Percentiles rank a stretch among this genome's conserved stretches.
Evolutionary conservation across 2,797 vertebrate genomes (phyloP).

Genomic region (Mareca strepera): DNA sequence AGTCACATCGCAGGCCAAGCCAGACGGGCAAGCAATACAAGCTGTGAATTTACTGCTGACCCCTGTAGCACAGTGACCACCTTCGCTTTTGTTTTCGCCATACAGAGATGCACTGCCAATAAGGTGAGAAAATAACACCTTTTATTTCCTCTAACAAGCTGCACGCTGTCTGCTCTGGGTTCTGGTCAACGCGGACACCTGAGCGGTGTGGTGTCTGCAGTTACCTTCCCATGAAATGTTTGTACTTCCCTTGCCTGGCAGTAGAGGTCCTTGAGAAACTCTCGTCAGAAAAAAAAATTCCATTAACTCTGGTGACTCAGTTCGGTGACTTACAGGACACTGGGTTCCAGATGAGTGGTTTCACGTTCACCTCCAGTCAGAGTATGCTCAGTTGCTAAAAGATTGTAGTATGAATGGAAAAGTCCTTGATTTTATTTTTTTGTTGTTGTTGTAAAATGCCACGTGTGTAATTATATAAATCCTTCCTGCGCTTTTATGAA

Average conservation of each 20-base stretch:
- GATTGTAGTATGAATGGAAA: not conserved
- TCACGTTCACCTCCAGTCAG: slow-evolving; percentile 23
- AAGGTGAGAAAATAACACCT: slow-evolving; percentile 72
- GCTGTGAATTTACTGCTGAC: slow-evolving; percentile 57
- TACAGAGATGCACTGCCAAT: slow-evolving; percentile 46
- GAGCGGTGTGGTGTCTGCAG: not conserved
- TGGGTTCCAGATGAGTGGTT: slow-evolving; percentile 21
- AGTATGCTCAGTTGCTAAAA: not conserved
- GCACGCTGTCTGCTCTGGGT: not conserved
- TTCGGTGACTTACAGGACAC: not conserved
- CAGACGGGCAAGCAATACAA: slow-evolving; percentile 58
- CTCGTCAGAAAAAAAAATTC: not conserved
- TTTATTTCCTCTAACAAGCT: not conserved
- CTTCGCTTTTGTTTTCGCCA: not conserved
- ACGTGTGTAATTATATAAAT: not conserved
- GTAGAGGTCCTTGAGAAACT: slow-evolving; percentile 57
- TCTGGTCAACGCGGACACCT: not conserved
- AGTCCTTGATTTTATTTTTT: not conserved
- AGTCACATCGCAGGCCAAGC: slow-evolving; percentile 50
- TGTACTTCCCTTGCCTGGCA: slow-evolving; percentile 52
- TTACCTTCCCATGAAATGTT: not conserved
- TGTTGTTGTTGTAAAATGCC: not conserved
- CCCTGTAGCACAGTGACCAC: slow-evolving; percentile 3
- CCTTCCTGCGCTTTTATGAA: not conserved
- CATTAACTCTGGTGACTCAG: slow-evolving; percentile 27